A percentile compares a stretch with the other conserved stretches of the same genome.
These are phyloP conservation scores for Naja naja DNA, from an alignment of 2,113 vertebrate genomes.

Conservation along the genomic window DNA sequence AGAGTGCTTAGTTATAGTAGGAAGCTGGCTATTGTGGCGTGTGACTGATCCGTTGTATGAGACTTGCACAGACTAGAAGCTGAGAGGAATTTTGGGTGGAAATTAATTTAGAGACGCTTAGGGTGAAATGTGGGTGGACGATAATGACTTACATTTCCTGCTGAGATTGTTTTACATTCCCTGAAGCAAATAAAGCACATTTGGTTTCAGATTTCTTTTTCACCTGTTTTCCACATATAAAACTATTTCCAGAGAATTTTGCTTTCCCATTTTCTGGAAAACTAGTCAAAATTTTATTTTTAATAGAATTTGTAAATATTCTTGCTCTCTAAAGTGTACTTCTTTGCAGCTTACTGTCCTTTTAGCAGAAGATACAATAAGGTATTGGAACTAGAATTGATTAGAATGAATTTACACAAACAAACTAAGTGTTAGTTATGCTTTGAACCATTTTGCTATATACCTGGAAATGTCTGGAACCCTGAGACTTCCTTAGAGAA, in stretches of 20 bases:
- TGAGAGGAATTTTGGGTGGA: not conserved
- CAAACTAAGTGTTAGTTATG: not conserved
- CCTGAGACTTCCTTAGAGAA: not conserved
- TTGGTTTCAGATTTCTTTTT: not conserved
- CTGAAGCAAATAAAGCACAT: not conserved
- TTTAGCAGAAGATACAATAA: not conserved
- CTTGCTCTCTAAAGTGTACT: not conserved
- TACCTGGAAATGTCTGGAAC: not conserved
- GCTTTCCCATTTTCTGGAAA: not conserved
- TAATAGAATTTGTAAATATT: not conserved
- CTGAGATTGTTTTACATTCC: not conserved
- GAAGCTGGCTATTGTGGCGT: not conserved
- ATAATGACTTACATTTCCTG: not conserved
- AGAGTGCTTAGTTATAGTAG: not conserved
- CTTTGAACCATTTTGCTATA: not conserved
- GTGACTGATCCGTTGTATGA: not conserved
- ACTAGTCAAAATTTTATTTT: not conserved
- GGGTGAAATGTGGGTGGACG: not conserved
- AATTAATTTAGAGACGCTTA: not conserved
- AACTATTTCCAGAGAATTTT: not conserved
- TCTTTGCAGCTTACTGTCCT: not conserved
- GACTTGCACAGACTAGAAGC: not conserved
- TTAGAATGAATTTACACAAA: not conserved
- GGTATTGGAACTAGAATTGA: not conserved
- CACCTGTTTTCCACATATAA: not conserved